Evolutionary conservation across 2,797 vertebrate genomes (phyloP).

Genomic region (Siniperca undulata): DNA sequence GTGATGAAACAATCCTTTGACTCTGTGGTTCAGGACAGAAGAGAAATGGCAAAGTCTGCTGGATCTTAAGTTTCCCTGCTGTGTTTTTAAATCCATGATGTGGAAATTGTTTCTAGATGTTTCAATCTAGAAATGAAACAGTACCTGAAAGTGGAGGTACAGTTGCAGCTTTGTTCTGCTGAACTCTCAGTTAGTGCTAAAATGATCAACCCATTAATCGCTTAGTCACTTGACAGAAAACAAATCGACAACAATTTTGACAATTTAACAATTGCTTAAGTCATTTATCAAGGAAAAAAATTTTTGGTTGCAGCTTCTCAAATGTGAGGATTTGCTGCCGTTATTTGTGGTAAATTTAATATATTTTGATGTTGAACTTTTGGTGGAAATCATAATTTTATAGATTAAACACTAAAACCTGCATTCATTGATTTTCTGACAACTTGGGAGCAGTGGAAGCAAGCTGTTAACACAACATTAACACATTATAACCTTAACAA

Average conservation of each 20-base stretch:
- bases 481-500: background rate
- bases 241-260: background rate
- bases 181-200: background rate
- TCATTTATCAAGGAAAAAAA: background rate
- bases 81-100: slow-evolving; percentile 17
- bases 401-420: background rate
- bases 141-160: background rate
- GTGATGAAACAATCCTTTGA: slow-evolving; percentile 47
- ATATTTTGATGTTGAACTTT: background rate
- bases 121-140: slow-evolving; percentile 21
- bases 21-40: slow-evolving; percentile 30
- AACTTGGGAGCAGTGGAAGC: background rate
- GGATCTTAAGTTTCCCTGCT: slow-evolving; percentile 22
- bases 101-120: slow-evolving; percentile 19
- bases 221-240: background rate
- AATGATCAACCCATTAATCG: background rate
- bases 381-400: background rate
- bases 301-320: background rate
- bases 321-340: background rate
- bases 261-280: background rate
- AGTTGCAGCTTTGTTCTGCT: background rate
- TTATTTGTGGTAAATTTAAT: too few relatives aligned
- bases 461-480: background rate
- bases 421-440: background rate
- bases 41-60: slow-evolving; percentile 22